These are phyloP conservation scores for Escarpia spicata DNA, from an alignment of 2,888 invertebrate genomes.

Conservation along the genomic window DNA sequence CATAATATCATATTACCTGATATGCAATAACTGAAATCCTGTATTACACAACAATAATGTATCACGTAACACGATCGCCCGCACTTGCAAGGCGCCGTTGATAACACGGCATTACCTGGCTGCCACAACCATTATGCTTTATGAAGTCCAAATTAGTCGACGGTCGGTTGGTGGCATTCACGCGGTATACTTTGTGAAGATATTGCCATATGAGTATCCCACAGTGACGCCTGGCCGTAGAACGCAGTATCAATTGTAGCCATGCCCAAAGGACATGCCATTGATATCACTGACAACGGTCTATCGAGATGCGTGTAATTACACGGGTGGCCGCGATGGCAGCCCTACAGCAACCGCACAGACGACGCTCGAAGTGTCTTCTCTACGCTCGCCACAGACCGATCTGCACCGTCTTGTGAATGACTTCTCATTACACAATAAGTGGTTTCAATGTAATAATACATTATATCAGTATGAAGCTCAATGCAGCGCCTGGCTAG, in stretches of 20 bases:
- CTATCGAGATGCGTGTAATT: not conserved
- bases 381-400: not conserved
- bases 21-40: not conserved
- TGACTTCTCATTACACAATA: not conserved
- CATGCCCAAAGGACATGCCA: too few relatives aligned
- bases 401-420: not conserved
- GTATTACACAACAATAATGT: not conserved
- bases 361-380: not conserved
- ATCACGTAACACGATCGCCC: not conserved
- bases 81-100: not conserved
- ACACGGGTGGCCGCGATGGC: not conserved
- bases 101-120: not conserved
- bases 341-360: not conserved
- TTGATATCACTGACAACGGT: too few relatives aligned
- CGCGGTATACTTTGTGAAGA: not conserved
- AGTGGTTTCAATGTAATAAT: not conserved
- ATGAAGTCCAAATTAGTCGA: not conserved
- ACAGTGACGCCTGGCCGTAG: not conserved
- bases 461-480: not conserved
- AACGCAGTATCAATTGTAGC: not conserved
- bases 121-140: not conserved
- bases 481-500: not conserved
- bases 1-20: not conserved
- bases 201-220: not conserved
- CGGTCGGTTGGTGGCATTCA: not conserved